Percentiles rank a stretch among this genome's conserved stretches.
Conservation (phyloP, 2,888 invertebrate species). For the Hecatera dysodea region DNA sequence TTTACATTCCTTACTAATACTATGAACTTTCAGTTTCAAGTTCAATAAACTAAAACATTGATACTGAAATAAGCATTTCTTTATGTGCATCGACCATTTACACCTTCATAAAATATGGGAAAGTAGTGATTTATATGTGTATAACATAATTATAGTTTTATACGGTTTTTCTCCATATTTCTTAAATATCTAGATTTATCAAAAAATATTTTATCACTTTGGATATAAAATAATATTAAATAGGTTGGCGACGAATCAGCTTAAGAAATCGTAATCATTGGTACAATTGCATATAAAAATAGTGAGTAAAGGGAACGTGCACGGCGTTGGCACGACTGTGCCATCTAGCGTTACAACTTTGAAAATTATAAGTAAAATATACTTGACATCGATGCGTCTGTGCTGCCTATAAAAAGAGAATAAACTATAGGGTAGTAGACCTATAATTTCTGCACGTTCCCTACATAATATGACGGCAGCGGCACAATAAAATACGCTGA, state of each 20-base stretch:
- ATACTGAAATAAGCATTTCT: conserved; percentile 38
- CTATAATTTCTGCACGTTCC: no score
- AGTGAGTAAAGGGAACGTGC: no score
- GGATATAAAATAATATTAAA: conserved; percentile 26
- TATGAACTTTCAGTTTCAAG: conserved; percentile 16
- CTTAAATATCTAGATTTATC: conserved; percentile 37
- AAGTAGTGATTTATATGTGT: conserved; percentile 66
- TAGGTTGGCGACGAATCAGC: conserved; percentile 29
- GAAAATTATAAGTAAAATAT: no score
- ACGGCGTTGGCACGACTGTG: no score
- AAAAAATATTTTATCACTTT: conserved; percentile 28
- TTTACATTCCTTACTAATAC: conserved; percentile 53
- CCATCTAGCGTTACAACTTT: no score
- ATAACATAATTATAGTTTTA: conserved; percentile 48
- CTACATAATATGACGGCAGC: conserved; percentile 51
- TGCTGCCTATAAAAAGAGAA: no score
- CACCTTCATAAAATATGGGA: conserved; percentile 35
- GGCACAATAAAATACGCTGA: conserved; percentile 56
- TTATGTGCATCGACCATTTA: background rate
- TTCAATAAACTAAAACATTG: conserved; percentile 11
- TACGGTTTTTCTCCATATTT: conserved; percentile 37
- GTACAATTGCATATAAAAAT: conserved; percentile 37
- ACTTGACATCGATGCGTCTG: no score
- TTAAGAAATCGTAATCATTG: conserved; percentile 21
- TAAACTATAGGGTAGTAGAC: no score